Percentiles rank a stretch among this genome's conserved stretches.
Evolutionary conservation across 1,140 invertebrate genomes (phyloP).

Genomic region (Cecropterus lyciades): DNA sequence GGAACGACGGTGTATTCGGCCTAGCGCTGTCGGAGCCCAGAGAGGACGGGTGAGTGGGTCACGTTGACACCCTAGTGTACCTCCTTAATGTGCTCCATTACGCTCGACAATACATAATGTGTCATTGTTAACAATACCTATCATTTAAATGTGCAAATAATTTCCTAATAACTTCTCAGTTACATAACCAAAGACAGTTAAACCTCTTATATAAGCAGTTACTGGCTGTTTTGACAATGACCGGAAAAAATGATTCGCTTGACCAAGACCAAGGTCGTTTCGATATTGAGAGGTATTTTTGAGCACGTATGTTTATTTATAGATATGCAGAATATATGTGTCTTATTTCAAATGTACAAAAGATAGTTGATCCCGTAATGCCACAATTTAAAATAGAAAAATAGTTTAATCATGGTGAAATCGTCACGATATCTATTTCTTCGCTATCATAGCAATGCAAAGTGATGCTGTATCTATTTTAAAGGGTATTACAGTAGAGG

Average conservation of each 20-base stretch:
- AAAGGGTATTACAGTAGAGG: too few relatives aligned
- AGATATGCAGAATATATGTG: too few relatives aligned
- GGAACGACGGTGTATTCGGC: conserved; percentile 91
- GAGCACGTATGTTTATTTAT: neutral
- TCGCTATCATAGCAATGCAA: too few relatives aligned
- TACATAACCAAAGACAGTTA: conserved; percentile 1
- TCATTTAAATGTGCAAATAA: neutral
- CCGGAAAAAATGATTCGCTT: conserved; percentile 40
- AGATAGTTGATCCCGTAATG: too few relatives aligned
- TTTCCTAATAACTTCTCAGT: neutral
- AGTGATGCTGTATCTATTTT: too few relatives aligned
- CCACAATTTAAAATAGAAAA: too few relatives aligned
- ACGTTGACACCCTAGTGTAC: conserved; percentile 10
- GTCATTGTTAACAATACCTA: neutral
- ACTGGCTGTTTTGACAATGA: conserved; percentile 46
- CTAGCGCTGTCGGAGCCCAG: conserved; percentile 86
- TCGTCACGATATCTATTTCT: too few relatives aligned
- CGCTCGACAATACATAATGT: conserved; percentile 5
- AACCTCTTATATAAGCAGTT: conserved; percentile 6
- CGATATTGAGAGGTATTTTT: conserved; percentile 1
- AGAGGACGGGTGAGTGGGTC: conserved; percentile 78
- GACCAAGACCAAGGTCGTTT: conserved; percentile 39
- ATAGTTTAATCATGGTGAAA: too few relatives aligned
- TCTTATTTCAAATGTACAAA: too few relatives aligned
- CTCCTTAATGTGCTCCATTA: conserved; percentile 22